Base-by-base conservation (phyloP, 2,888 invertebrate species). In the Tetranychus piercei region DNA sequence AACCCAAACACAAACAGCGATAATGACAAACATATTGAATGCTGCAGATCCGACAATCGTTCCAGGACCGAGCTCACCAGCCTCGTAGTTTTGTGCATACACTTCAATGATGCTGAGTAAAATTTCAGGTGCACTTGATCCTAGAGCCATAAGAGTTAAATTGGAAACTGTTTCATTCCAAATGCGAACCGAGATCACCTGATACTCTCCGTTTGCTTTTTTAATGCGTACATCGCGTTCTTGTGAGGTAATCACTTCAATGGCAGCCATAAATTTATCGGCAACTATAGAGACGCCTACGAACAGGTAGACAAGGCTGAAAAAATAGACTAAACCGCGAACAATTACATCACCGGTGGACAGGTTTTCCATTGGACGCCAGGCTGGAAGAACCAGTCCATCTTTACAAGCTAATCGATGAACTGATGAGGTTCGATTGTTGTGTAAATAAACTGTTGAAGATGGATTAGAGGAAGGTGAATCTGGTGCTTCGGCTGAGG, bases 121-220 rank as follows among this genome's bases (percentile, higher is more conserved):
- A 81, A 99, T 99, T 84, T 99, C 99, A 0, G 99, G 99, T 2
- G 97, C 97, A 80, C 95, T 96, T 34, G 96, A 96, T 3, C 99
- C 97, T 75, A 99, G 84, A 18, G 99, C 99, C 99, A 99, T 99
- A 74, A 99, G 86, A 6, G 97, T 99, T 79, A 99, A 85, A 84
- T 99, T 99, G 78, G 96, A 96, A 70, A 99, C 97, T 2, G 99
- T 97, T 83, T 97, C 97, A 84, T 99, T 99, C 99, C 99, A 99
- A 76, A 99, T 91, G 76, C 96, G 87, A 20, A 99, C 96, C 73
- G 89, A 90, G 70, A 97, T 86, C 79, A 91, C 90, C 81, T 94
- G 91, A 18, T 87, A 88, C 77, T 92, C 91, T 77, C 92, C 92
- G 80, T 90, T 91, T 78, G 90, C 88, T 78, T 91, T 90, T 81